These are phyloP conservation scores for Erynnis tages DNA, from an alignment of 2,888 invertebrate species.

Conservation along the genomic window DNA sequence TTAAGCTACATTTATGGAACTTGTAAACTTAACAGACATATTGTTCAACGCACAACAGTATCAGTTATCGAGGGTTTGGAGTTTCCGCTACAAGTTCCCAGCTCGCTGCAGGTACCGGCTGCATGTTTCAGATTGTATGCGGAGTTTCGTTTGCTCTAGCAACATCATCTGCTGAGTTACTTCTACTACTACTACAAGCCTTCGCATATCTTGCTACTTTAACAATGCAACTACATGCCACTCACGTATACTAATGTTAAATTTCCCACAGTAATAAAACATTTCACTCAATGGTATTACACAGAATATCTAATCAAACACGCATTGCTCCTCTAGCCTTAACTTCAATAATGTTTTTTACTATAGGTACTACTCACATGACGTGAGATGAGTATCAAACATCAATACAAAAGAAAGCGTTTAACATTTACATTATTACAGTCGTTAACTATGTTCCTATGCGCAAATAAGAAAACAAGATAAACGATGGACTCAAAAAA, in stretches of 20 bases:
- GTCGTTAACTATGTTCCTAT: constrained; percentile 23
- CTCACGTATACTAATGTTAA: too few relatives aligned
- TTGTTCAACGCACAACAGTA: neutral
- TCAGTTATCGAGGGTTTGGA: neutral
- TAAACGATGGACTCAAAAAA: constrained; percentile 61
- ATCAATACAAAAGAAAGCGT: neutral
- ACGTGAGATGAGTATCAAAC: too few relatives aligned
- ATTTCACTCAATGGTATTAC: too few relatives aligned
- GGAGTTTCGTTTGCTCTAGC: neutral
- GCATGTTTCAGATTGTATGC: neutral
- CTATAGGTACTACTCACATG: too few relatives aligned
- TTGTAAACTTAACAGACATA: constrained; percentile 14
- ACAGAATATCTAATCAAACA: too few relatives aligned
- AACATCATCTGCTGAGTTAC: constrained; percentile 2
- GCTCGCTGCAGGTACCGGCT: constrained; percentile 1
- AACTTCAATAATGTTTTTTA: too few relatives aligned
- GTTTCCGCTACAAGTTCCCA: neutral
- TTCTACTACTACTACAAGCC: too few relatives aligned
- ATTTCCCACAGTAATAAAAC: too few relatives aligned
- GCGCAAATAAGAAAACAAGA: constrained; percentile 51
- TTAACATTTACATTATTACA: constrained; percentile 17
- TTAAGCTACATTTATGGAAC: constrained; percentile 17
- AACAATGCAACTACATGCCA: too few relatives aligned
- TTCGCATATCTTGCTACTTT: too few relatives aligned
- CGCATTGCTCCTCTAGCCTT: too few relatives aligned